phyloP scores from a whole-genome alignment of 2,797 vertebrate genomes.

The Anolis apletophallus region DNA sequence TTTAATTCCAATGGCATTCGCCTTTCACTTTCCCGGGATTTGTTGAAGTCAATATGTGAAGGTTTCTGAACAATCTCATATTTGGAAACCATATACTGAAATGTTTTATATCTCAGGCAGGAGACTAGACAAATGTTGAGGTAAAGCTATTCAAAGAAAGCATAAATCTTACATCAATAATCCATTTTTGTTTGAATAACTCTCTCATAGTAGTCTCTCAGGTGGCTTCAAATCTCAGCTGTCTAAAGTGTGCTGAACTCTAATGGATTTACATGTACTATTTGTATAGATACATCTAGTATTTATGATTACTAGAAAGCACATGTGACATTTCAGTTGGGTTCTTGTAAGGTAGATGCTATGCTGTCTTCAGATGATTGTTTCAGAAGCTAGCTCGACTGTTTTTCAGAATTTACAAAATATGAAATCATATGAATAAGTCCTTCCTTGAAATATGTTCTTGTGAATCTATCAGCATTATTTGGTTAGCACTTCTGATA shows the following conservation, averaged over 20 bases:
- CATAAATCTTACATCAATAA: neutral
- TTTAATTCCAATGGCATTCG: neutral
- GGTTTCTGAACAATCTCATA: neutral
- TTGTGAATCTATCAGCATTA: neutral
- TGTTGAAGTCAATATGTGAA: neutral
- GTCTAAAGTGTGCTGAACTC: neutral
- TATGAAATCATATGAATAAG: neutral
- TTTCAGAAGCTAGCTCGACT: neutral
- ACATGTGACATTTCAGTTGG: neutral
- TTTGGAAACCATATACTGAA: neutral
- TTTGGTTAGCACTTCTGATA: neutral
- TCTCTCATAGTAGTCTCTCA: neutral
- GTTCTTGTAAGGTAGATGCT: neutral
- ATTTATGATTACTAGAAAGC: neutral
- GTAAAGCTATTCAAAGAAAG: neutral
- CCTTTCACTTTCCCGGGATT: neutral
- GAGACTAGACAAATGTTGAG: neutral
- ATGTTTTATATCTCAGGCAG: neutral
- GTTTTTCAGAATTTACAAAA: neutral
- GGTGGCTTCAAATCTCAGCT: neutral
- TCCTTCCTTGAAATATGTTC: neutral
- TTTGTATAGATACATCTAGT: neutral
- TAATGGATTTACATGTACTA: neutral
- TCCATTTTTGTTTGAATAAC: neutral
- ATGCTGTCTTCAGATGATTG: neutral